These are phyloP conservation scores for Thamnophis elegans DNA, from an alignment of 2,797 vertebrate species.

Conservation along the genomic window DNA sequence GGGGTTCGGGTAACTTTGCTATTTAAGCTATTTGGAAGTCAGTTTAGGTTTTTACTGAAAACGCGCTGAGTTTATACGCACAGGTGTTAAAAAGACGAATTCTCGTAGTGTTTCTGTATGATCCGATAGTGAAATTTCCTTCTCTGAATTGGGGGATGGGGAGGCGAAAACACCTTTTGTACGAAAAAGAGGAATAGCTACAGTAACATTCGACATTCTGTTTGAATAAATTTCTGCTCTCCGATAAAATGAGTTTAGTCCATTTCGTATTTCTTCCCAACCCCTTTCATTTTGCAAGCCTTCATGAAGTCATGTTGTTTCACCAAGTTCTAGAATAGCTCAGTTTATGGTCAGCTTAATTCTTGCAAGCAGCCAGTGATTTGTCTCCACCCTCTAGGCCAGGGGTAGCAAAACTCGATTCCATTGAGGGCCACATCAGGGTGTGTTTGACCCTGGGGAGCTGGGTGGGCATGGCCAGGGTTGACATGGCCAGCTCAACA, in stretches of 20 bases:
- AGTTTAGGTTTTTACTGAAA: conserved; percentile 29
- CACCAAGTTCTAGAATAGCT: neutral
- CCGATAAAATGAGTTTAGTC: conserved; percentile 45
- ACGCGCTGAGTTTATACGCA: conserved; percentile 55
- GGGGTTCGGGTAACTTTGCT: conserved; percentile 49
- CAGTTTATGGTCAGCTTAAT: neutral
- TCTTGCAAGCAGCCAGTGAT: neutral
- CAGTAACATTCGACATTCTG: conserved; percentile 7
- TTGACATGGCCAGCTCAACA: too few relatives aligned
- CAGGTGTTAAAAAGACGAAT: conserved; percentile 53
- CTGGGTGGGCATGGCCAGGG: too few relatives aligned
- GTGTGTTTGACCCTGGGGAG: too few relatives aligned
- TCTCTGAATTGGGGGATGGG: neutral
- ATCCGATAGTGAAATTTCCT: conserved; percentile 11
- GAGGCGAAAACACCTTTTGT: neutral
- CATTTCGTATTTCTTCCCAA: neutral
- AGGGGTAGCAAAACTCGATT: too few relatives aligned
- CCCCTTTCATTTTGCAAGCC: conserved; percentile 10
- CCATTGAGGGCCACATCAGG: too few relatives aligned
- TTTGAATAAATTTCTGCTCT: conserved; percentile 24
- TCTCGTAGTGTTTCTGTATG: conserved; percentile 41
- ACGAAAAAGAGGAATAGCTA: neutral
- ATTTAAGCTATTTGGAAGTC: conserved; percentile 39
- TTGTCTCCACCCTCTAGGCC: neutral
- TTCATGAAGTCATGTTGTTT: conserved; percentile 33